phyloP scores from a whole-genome alignment of 2,888 invertebrate genomes.

The Ectemnius continuus region DNA sequence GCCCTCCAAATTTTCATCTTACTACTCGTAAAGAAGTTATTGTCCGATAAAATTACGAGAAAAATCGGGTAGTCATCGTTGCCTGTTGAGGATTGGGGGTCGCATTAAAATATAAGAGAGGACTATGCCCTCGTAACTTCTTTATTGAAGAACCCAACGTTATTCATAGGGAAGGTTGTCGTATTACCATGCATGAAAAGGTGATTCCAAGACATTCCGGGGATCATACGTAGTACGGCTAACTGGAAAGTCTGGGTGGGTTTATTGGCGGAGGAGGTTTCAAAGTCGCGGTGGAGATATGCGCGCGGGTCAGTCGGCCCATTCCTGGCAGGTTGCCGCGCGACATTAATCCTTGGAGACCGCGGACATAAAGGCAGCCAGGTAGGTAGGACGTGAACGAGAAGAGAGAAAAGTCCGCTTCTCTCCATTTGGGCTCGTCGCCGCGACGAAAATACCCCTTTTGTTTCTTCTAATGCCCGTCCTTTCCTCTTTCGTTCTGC shows the following conservation, averaged over 20 bases:
- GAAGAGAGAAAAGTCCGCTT: slow-evolving; percentile 45
- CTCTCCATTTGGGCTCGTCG: slow-evolving; percentile 54
- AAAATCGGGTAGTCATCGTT: no score
- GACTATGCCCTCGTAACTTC: no score
- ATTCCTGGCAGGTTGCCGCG: slow-evolving; percentile 72
- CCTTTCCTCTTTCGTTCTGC: slow-evolving; percentile 18
- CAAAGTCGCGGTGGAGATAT: slow-evolving; percentile 35
- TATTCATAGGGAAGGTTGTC: no score
- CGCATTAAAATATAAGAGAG: no score
- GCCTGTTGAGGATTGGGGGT: no score
- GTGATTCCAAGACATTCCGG: slow-evolving; percentile 10
- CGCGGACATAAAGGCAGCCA: slow-evolving; percentile 56
- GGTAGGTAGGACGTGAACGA: slow-evolving; percentile 33
- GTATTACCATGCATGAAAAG: slow-evolving; percentile 7
- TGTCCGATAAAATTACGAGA: no score
- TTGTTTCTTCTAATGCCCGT: slow-evolving; percentile 62
- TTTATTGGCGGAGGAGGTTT: slow-evolving; percentile 35
- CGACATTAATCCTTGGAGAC: slow-evolving; percentile 71
- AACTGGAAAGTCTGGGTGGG: slow-evolving; percentile 33
- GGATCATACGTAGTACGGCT: not conserved
- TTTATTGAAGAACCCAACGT: no score
- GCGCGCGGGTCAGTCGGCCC: slow-evolving; percentile 66
- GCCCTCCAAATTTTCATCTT: no score
- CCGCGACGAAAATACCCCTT: slow-evolving; percentile 61
- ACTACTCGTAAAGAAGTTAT: no score